Conservation (phyloP, 2,113 vertebrate genomes). For the Sceloporus tristichus region DNA sequence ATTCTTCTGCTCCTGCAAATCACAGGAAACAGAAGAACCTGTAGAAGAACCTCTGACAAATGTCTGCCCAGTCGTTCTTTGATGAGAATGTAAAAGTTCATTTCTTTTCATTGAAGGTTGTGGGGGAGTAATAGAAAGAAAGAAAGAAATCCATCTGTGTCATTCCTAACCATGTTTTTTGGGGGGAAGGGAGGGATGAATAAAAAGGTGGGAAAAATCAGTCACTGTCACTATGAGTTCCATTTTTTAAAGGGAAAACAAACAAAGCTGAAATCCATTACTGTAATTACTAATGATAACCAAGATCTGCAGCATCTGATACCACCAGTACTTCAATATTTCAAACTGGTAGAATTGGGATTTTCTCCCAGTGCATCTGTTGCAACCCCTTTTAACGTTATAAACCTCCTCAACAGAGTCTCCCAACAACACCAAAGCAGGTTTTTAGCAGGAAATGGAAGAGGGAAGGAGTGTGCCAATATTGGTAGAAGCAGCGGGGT, state of each 20-base stretch:
- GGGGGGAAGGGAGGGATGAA: neutral
- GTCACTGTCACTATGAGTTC: neutral
- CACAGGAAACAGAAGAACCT: neutral
- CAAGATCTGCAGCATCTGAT: neutral
- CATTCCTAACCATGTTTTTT: neutral
- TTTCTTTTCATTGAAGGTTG: neutral
- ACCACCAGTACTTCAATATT: neutral
- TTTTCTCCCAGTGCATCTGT: neutral
- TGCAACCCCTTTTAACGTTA: neutral
- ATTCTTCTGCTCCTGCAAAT: neutral
- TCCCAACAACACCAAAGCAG: neutral
- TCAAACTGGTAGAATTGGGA: neutral
- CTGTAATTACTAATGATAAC: neutral
- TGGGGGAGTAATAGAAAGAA: neutral
- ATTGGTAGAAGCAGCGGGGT: neutral
- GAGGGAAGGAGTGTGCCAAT: neutral
- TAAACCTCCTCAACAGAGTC: no score
- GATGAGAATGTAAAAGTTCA: neutral
- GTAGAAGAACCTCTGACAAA: neutral
- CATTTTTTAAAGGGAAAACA: no score
- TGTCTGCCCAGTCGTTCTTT: neutral
- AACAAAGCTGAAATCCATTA: neutral
- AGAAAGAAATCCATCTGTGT: neutral
- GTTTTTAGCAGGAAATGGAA: neutral
- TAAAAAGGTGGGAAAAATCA: neutral